Conservation (phyloP, 2,888 invertebrate genomes). For the Helicoverpa assulta region DNA sequence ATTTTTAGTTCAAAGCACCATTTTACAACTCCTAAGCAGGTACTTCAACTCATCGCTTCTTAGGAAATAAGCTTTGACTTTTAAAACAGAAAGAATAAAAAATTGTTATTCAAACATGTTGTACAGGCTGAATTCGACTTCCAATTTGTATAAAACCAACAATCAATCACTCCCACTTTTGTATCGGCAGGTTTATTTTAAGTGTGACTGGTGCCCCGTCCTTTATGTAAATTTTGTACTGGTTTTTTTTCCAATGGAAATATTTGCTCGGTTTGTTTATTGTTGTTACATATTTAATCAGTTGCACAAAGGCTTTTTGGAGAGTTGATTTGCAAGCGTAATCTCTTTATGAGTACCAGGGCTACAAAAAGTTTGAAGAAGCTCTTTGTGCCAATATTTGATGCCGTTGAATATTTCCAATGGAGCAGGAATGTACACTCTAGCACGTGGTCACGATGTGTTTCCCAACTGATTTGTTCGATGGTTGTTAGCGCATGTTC, state of each 20-base stretch:
- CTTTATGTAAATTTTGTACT: slow-evolving; percentile 61
- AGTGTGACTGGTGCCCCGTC: slow-evolving; percentile 59
- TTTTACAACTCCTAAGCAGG: slow-evolving; percentile 22
- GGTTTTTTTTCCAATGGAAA: slow-evolving; percentile 54
- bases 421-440: slow-evolving; percentile 49
- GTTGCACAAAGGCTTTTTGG: slow-evolving; percentile 31
- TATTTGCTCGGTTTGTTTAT: slow-evolving; percentile 51
- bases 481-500: slow-evolving; percentile 89
- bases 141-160: slow-evolving; percentile 54
- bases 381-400: slow-evolving; percentile 6
- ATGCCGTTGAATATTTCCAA: slow-evolving; percentile 39
- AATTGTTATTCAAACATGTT: slow-evolving; percentile 48
- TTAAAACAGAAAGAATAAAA: slow-evolving; percentile 14
- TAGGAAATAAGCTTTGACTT: slow-evolving; percentile 24
- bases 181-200: slow-evolving; percentile 57
- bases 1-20: slow-evolving; percentile 16
- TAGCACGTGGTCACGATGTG: slow-evolving; percentile 65
- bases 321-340: slow-evolving; percentile 41
- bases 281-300: slow-evolving; percentile 49
- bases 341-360: slow-evolving; percentile 35
- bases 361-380: slow-evolving; percentile 21
- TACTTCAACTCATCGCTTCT: slow-evolving; percentile 10
- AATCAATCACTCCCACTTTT: slow-evolving; percentile 54
- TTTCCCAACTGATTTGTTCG: slow-evolving; percentile 66
- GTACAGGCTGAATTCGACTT: slow-evolving; percentile 34